Conservation (phyloP, 2,113 vertebrate genomes). For the Noturus placidus region DNA sequence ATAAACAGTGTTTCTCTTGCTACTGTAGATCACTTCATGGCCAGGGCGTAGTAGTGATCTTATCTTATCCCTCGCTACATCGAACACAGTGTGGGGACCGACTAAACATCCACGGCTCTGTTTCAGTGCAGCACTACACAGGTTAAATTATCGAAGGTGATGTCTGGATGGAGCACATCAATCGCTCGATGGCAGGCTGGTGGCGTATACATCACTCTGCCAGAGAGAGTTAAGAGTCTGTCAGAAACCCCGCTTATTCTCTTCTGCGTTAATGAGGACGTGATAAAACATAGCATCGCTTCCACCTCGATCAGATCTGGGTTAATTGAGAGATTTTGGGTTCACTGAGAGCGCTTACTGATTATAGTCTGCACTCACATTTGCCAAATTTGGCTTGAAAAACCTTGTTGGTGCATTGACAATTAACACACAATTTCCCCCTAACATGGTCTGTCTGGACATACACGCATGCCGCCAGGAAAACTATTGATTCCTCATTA, state of each 20-base stretch:
- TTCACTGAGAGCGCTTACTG: not conserved
- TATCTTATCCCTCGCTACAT: not conserved
- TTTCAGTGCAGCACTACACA: not conserved
- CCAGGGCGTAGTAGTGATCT: constrained; percentile 4
- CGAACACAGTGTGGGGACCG: not conserved
- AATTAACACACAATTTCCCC: constrained; percentile 6
- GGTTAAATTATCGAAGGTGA: constrained; percentile 36
- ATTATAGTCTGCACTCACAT: not conserved
- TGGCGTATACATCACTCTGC: constrained; percentile 17
- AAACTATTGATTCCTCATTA: constrained; percentile 25
- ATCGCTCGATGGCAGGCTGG: constrained; percentile 22
- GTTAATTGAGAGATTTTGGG: constrained; percentile 37
- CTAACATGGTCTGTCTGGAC: constrained; percentile 14
- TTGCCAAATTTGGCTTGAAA: constrained; percentile 8
- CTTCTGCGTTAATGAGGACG: constrained; percentile 34
- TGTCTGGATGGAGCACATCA: not conserved
- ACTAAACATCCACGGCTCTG: not conserved
- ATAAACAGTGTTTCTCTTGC: constrained; percentile 18
- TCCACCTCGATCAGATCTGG: constrained; percentile 9
- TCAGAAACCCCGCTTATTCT: constrained; percentile 13
- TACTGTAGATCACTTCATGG: constrained; percentile 9
- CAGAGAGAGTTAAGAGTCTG: constrained; percentile 26
- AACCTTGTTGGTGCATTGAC: not conserved
- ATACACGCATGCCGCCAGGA: not conserved
- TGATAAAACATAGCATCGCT: constrained; percentile 32